Evolutionary conservation across 2,888 invertebrate species (phyloP).

Genomic region (Macrophya alboannulata): DNA sequence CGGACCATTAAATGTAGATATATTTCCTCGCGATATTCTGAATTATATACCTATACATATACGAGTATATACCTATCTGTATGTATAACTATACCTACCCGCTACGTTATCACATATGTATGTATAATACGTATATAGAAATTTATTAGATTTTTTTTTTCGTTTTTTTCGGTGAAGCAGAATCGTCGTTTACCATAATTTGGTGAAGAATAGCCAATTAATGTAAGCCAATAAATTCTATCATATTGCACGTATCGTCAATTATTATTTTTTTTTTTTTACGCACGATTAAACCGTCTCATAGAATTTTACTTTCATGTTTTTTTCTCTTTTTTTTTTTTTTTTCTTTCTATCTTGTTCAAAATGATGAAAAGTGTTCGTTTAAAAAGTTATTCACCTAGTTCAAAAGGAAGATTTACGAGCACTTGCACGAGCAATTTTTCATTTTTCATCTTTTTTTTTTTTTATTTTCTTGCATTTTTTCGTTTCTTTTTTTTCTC

Average conservation of each 20-base stretch:
- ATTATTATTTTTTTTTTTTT: not conserved
- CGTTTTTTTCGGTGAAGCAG: not conserved
- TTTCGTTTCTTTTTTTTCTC: not conserved
- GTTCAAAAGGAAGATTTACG: constrained; percentile 5
- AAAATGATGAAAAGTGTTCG: not conserved
- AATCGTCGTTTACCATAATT: not conserved
- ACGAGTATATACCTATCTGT: too few species aligned
- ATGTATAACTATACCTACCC: too few species aligned
- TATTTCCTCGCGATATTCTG: not conserved
- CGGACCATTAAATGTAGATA: not conserved
- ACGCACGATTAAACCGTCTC: too few species aligned
- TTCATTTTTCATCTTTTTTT: not conserved
- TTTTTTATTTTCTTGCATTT: too few species aligned
- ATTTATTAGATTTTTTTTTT: too few species aligned
- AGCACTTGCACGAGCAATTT: not conserved
- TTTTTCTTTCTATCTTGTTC: not conserved
- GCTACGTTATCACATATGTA: too few species aligned
- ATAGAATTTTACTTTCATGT: not conserved
- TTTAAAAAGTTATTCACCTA: constrained; percentile 11
- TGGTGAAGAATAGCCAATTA: not conserved
- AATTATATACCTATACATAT: not conserved
- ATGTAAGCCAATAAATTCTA: not conserved
- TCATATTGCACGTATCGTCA: not conserved
- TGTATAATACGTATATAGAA: too few species aligned
- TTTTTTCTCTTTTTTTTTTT: not conserved